These are phyloP conservation scores for Heteropelma amictum DNA, from an alignment of 2,888 invertebrate species.

Conservation along the genomic window DNA sequence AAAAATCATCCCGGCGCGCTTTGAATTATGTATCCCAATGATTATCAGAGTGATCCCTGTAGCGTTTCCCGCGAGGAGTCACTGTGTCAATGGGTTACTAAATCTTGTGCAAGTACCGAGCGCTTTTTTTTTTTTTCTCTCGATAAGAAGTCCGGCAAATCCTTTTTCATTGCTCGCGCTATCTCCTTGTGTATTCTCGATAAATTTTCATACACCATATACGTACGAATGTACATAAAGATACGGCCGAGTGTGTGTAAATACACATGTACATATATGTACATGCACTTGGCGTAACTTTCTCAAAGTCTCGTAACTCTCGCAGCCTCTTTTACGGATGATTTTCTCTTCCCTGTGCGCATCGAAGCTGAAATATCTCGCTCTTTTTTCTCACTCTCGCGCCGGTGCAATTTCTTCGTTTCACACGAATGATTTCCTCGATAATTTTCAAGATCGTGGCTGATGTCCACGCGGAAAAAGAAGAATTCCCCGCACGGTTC, in stretches of 20 bases:
- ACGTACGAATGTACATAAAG: neutral
- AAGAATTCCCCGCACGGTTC: neutral
- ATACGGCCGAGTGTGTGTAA: no score
- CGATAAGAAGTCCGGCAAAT: conserved; percentile 20
- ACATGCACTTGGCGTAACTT: conserved; percentile 36
- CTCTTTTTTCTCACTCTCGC: neutral
- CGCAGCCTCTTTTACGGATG: conserved; percentile 28
- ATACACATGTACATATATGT: neutral
- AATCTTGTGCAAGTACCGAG: conserved; percentile 46
- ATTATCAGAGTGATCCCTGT: neutral
- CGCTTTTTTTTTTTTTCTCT: no score
- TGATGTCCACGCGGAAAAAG: conserved; percentile 12
- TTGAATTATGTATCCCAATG: neutral
- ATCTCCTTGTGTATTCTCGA: conserved; percentile 46
- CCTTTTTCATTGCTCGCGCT: conserved; percentile 27
- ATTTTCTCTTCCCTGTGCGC: conserved; percentile 41
- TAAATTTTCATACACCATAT: conserved; percentile 17
- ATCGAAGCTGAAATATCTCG: neutral
- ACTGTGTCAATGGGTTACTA: conserved; percentile 55
- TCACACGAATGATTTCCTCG: conserved; percentile 47
- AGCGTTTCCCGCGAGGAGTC: conserved; percentile 3
- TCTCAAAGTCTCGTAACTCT: conserved; percentile 43
- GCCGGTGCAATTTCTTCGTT: conserved; percentile 13
- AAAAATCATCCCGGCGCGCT: neutral
- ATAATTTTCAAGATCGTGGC: conserved; percentile 51